A percentile compares a stretch with the other conserved stretches of the same genome.
Evolutionary conservation across 2,113 vertebrate genomes (phyloP).

Genomic region (Leptobrachium leishanense): DNA sequence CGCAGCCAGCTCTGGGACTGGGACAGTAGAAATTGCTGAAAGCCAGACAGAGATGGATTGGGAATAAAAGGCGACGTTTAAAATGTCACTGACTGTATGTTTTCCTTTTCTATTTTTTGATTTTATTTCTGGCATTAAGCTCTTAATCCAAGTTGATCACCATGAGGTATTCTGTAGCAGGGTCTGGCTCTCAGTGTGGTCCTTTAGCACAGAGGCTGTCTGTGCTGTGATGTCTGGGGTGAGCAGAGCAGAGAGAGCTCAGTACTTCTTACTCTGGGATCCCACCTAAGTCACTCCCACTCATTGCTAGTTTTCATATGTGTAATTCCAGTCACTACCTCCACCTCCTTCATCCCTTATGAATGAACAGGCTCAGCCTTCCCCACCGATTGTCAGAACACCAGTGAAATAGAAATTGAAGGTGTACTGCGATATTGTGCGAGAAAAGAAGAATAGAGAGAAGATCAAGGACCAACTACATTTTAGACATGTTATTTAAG

Average conservation of each 20-base stretch:
- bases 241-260: conserved; percentile 7
- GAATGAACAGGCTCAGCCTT: conserved; percentile 42
- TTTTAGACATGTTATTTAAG: too few species aligned
- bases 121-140: background rate
- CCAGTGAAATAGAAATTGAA: conserved; percentile 15
- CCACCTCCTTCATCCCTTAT: conserved; percentile 31
- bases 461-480: too few species aligned
- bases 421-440: too few species aligned
- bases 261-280: conserved; percentile 24
- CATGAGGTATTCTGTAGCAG: background rate
- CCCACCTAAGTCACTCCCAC: conserved; percentile 43
- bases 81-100: background rate
- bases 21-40: background rate
- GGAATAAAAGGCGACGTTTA: background rate
- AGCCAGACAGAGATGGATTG: background rate
- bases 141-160: conserved; percentile 6
- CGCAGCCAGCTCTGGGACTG: background rate
- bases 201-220: conserved; percentile 33
- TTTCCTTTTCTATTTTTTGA: background rate
- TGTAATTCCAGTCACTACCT: conserved; percentile 38
- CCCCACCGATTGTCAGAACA: background rate
- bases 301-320: conserved; percentile 31
- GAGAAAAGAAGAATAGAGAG: too few species aligned
- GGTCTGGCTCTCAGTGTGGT: conserved; percentile 8
- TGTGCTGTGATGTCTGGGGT: conserved; percentile 43